phyloP scores from a whole-genome alignment of 2,113 vertebrate species.

The Patagioenas fasciata region DNA sequence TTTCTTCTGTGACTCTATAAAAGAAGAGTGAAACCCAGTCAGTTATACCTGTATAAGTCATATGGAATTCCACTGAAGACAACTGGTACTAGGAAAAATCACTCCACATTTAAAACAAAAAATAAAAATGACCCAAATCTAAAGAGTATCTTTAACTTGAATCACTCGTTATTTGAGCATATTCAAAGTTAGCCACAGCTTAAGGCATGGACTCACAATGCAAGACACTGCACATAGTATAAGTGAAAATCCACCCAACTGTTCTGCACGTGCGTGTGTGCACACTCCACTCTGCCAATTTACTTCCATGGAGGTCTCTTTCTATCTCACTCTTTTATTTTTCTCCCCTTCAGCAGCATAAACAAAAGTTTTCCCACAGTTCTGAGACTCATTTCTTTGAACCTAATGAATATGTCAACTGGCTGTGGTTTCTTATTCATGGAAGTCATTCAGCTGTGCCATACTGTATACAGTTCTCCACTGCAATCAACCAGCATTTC shows the following conservation, averaged over 20 bases:
- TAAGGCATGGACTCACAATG: neutral
- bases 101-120: neutral
- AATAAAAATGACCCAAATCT: neutral
- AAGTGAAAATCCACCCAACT: neutral
- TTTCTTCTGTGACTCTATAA: neutral
- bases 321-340: neutral
- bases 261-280: neutral
- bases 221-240: neutral
- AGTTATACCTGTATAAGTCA: neutral
- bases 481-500: slow-evolving; percentile 33
- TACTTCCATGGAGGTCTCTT: slow-evolving; percentile 39
- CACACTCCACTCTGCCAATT: neutral
- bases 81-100: neutral
- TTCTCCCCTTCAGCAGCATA: slow-evolving; percentile 4
- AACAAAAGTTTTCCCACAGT: slow-evolving; percentile 71
- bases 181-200: neutral
- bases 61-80: neutral
- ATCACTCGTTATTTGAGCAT: neutral
- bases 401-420: slow-evolving; percentile 51
- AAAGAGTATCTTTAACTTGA: neutral
- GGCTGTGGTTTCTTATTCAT: slow-evolving; percentile 62
- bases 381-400: slow-evolving; percentile 51
- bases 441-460: slow-evolving; percentile 65
- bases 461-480: slow-evolving; percentile 23
- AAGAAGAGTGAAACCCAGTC: neutral